Evolutionary conservation across 53 echinoderm and acorn worm genomes (phyloP), one percentile per base, ranked within the genome.

Genomic region (Holothuria scabra): DNA sequence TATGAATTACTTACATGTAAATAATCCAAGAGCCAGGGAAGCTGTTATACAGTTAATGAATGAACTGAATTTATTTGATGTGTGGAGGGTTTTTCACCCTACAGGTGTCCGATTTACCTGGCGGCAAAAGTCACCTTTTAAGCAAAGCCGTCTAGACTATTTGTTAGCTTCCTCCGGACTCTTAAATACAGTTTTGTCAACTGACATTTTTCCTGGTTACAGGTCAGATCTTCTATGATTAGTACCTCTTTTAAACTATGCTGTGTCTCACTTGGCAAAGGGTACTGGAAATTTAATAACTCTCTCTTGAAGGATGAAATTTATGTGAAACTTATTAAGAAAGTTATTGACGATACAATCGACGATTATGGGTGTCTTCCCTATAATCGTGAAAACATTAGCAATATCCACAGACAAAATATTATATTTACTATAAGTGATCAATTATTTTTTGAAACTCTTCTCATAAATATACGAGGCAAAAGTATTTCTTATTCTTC

Each of bases 21-120:
- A 81, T 22, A 81, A 81, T 64, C 60, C 60, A 19, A 59, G 55
- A 32, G 82, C 82, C 22, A 35, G n/a, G 4, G 63, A 61, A 61
- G 35, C 21, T 26, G 82, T 81, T 20, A 20, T 60, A 3, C 35
- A 26, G 55, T 6, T 84, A 12, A 71, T 69, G 46, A 38, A 46
- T 14, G 84, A 84, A 25, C 22, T 67, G 20, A 46, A 70, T 31
- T 84, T 70, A 29, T 55, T 49, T 70, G 84, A 84, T n/a, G n/a
- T n/a, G n/a, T n/a, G n/a, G n/a, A n/a, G n/a, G n/a, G n/a, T n/a
- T n/a, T n/a, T 69, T 69, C n/a, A n/a, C n/a, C n/a, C n/a, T n/a
- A n/a, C n/a, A n/a, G n/a, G n/a, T n/a, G n/a, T n/a, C n/a, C n/a
- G n/a, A n/a, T n/a, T n/a, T n/a, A n/a, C n/a, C n/a, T n/a, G n/a